phyloP scores from a whole-genome alignment of 2,888 invertebrate species.

The Halictus quadricinctus region DNA sequence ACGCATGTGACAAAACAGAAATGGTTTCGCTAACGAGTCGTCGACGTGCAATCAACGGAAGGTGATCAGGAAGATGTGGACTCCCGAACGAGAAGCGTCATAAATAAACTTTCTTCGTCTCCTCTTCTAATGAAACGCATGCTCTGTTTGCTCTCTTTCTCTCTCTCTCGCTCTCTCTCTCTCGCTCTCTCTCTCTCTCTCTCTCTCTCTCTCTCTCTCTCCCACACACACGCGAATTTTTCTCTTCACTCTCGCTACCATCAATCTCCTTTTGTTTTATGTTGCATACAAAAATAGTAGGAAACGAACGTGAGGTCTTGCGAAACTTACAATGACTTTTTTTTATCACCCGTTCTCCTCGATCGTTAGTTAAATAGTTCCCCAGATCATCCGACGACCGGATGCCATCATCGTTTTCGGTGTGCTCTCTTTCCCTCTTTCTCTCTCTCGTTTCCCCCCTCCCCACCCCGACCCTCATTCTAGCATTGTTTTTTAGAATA shows the following conservation, averaged over 20 bases:
- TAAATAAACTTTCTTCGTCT: conserved; percentile 8
- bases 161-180: background rate
- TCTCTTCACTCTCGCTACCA: conserved; percentile 42
- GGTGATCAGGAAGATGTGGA: conserved; percentile 56
- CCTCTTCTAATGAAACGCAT: conserved; percentile 9
- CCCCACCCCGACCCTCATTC: background rate
- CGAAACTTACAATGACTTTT: conserved; percentile 58
- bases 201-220: background rate
- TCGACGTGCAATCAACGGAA: conserved; percentile 48
- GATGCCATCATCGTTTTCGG: conserved; percentile 6
- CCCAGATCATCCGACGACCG: conserved; percentile 7
- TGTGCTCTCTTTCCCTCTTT: too few species aligned
- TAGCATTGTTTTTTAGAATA: conserved; percentile 35
- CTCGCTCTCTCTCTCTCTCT: background rate
- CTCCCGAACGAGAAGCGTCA: conserved; percentile 25
- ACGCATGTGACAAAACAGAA: conserved; percentile 8
- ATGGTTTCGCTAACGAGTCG: conserved; percentile 30
- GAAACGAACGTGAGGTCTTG: conserved; percentile 66
- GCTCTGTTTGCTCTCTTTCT: background rate
- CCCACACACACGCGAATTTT: background rate
- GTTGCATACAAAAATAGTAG: conserved; percentile 70
- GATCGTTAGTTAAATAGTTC: conserved; percentile 43
- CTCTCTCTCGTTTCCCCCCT: background rate
- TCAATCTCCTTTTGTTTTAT: conserved; percentile 52
- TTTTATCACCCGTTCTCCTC: conserved; percentile 59